Percentiles rank a stretch among this genome's conserved stretches.
Conservation (phyloP, 2,797 vertebrate species). For the Hippocampus kuda region DNA sequence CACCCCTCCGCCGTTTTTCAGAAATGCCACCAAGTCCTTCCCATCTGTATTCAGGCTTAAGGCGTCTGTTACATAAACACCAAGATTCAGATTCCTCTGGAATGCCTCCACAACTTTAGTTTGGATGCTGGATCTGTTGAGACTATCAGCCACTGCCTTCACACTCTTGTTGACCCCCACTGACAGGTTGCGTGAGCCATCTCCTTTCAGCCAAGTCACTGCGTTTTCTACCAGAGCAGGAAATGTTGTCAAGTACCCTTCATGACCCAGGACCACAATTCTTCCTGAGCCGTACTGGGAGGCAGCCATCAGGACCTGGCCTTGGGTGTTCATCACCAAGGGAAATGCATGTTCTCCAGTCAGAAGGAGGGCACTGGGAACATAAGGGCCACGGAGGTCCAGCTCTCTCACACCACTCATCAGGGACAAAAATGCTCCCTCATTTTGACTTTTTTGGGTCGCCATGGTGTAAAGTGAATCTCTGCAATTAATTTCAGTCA, state of each 20-base stretch:
- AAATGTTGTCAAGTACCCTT: conserved; percentile 58
- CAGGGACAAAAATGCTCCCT: conserved; percentile 49
- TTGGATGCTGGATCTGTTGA: conserved; percentile 41
- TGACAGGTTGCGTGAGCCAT: conserved; percentile 17
- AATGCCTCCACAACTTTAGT: conserved; percentile 36
- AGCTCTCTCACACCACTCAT: conserved; percentile 61
- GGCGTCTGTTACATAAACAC: conserved; percentile 67
- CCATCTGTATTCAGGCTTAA: conserved; percentile 46
- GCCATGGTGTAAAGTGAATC: conserved; percentile 30
- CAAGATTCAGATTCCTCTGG: conserved; percentile 9
- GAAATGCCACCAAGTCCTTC: conserved; percentile 59
- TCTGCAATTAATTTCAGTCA: background rate
- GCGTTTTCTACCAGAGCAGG: conserved; percentile 66
- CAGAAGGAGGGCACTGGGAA: conserved; percentile 68
- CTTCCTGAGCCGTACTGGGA: conserved; percentile 69
- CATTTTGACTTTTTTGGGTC: conserved; percentile 13
- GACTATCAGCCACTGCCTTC: conserved; percentile 37
- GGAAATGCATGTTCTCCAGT: conserved; percentile 70
- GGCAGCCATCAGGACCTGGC: conserved; percentile 72
- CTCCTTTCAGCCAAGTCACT: conserved; percentile 66
- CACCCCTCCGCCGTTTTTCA: conserved; percentile 78
- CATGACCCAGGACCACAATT: conserved; percentile 71
- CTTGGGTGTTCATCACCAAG: conserved; percentile 54
- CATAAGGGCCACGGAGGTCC: conserved; percentile 32
- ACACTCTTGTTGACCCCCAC: conserved; percentile 51